Conservation (phyloP, 2,888 invertebrate genomes). For the Diaprepes abbreviatus region DNA sequence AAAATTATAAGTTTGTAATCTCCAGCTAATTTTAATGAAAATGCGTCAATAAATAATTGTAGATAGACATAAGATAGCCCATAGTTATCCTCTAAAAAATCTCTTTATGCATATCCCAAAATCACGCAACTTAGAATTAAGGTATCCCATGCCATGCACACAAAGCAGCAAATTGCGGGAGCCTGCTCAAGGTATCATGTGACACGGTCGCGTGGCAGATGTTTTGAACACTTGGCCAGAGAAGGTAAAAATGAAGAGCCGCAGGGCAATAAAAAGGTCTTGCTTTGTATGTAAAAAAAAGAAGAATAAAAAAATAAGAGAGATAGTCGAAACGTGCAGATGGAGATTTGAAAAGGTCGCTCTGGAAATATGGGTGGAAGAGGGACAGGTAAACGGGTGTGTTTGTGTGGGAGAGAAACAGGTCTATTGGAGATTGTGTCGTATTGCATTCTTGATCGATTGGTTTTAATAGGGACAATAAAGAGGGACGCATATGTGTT, state of each 20-base stretch:
- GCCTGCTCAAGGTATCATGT: conserved; percentile 29
- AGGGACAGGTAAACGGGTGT: conserved; percentile 1
- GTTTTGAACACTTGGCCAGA: conserved; percentile 47
- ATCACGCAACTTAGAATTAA: not conserved
- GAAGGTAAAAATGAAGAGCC: conserved; percentile 22
- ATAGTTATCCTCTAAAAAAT: too few species aligned
- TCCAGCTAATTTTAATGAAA: too few species aligned
- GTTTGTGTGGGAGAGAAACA: conserved; percentile 25
- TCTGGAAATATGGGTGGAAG: conserved; percentile 1
- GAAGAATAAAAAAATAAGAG: conserved; percentile 7
- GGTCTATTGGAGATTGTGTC: conserved; percentile 17
- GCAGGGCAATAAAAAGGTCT: conserved; percentile 18
- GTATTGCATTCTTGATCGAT: too few species aligned
- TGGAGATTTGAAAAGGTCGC: not conserved
- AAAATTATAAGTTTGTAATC: too few species aligned
- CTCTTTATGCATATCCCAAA: too few species aligned
- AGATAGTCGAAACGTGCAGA: conserved; percentile 26
- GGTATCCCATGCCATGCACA: conserved; percentile 1
- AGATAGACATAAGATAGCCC: too few species aligned
- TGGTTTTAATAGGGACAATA: too few species aligned
- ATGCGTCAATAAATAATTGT: too few species aligned
- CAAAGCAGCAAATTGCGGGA: conserved; percentile 34
- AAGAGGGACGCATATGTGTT: too few species aligned
- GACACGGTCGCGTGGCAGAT: conserved; percentile 47
- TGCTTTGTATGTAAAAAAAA: conserved; percentile 13